phyloP scores from a whole-genome alignment of 2,113 vertebrate species.

The Chaetura pelagica region DNA sequence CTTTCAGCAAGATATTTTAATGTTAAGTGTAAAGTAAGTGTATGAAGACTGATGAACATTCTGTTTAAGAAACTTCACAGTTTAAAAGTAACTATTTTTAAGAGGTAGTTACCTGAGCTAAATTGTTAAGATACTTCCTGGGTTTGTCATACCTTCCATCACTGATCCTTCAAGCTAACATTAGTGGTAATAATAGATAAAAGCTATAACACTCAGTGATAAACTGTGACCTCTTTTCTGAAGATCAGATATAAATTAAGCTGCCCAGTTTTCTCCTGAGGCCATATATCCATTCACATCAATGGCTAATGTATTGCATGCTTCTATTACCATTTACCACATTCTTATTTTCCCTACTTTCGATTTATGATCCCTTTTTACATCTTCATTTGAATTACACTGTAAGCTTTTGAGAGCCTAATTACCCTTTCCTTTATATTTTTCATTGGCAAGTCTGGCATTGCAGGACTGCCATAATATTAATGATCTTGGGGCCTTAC shows the following conservation, averaged over 20 bases:
- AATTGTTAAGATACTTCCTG: slow-evolving; percentile 1
- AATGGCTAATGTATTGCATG: neutral
- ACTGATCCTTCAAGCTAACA: neutral
- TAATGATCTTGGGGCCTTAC: neutral
- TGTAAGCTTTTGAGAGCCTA: neutral
- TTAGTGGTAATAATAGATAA: neutral
- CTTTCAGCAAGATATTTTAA: neutral
- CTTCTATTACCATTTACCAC: neutral
- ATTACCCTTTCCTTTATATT: neutral
- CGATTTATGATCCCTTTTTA: neutral
- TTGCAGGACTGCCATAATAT: neutral
- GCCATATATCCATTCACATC: neutral
- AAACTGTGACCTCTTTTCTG: neutral
- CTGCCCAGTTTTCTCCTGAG: neutral
- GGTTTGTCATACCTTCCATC: neutral
- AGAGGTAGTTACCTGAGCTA: neutral
- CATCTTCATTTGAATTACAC: neutral
- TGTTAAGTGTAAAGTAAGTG: neutral
- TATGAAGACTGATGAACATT: neutral
- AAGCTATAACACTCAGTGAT: neutral
- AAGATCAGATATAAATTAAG: neutral
- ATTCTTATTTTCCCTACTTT: neutral
- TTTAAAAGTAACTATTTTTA: slow-evolving; percentile 1
- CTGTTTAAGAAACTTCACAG: neutral
- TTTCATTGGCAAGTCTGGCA: neutral